A percentile compares a stretch with the other conserved stretches of the same genome.
Conservation (phyloP, 2,797 vertebrate genomes). For the Chaetodon trifasciatus region DNA sequence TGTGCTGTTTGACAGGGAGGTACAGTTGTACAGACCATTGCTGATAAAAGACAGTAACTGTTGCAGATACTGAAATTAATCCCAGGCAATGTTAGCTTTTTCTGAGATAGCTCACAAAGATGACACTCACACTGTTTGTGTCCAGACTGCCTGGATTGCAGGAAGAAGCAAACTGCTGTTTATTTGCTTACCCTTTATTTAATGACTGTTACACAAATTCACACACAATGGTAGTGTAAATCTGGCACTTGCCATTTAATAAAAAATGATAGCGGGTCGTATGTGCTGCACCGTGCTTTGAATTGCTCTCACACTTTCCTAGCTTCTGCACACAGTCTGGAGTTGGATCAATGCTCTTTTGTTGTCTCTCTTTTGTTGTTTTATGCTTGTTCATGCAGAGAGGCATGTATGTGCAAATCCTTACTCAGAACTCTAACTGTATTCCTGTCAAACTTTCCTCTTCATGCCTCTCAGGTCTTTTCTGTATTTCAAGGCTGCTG, state of each 20-base stretch:
- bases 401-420: slow-evolving; percentile 14
- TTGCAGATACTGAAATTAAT: slow-evolving; percentile 9
- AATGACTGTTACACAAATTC: slow-evolving; percentile 18
- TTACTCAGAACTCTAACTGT: background rate
- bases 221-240: background rate
- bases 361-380: slow-evolving; percentile 8
- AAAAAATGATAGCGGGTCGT: slow-evolving; percentile 13
- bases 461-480: slow-evolving; percentile 20
- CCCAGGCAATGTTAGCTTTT: slow-evolving; percentile 8
- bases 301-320: slow-evolving; percentile 10
- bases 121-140: slow-evolving; percentile 50
- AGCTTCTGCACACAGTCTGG: background rate
- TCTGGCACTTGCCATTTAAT: slow-evolving; percentile 29
- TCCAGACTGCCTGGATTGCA: slow-evolving; percentile 6
- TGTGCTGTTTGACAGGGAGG: background rate
- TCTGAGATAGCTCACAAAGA: slow-evolving; percentile 40
- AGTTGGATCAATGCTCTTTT: slow-evolving; percentile 20
- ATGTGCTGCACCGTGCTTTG: background rate
- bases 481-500: slow-evolving; percentile 26
- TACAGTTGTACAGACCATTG: background rate
- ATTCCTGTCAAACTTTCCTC: slow-evolving; percentile 33
- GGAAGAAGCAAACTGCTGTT: slow-evolving; percentile 24
- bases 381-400: slow-evolving; percentile 28
- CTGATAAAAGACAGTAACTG: background rate
- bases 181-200: slow-evolving; percentile 4